Base-by-base conservation (phyloP, 1,140 invertebrate genomes). In the Leptopilina boulardi region DNA sequence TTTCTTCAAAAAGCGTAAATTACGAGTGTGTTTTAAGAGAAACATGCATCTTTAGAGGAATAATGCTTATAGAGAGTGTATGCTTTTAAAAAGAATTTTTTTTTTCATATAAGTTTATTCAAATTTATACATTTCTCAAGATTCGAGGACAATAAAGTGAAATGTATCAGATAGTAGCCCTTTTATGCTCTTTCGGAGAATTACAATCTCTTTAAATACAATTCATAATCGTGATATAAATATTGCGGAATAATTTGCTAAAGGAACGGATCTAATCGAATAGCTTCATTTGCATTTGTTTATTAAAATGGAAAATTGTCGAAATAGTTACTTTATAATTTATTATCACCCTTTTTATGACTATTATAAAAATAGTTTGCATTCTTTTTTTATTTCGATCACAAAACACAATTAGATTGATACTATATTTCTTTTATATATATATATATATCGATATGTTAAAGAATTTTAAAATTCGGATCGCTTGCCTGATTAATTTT, bases 181-280 rank as follows among this genome's bases (percentile, higher is more conserved):
- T n/a, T n/a, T n/a, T n/a, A 30, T 66, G 4, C 59, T 21, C 21
- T 34, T 34, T 34, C 26, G 6, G 26, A 66, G 59, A 66, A 66
- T 66, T 66, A 66, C 59, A 66, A 66, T 66, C 59, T 66, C 59
- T 66, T 66, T 66, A 59, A 59, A 11, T n/a, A n/a, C n/a, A 59
- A 21, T 30, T 23, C 59, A 66, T 18, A 34, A 66, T n/a, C 59
- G 59, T 30, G 59, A 66, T 66, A 23, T 15, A 66, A 2, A 30
- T 30, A 30, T 66, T 66, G 13, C 21, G 26, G 59, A 34, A 66
- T 66, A 66, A 66, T 66, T 66, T 23, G 11, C 8, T 8, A 38
- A 30, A 26, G 13, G 26, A 66, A 66, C 26, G 23, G n/a, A 30
- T 23, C 59, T 66, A 66, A 66, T 66, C 23, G 59, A 66, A 23